Evolutionary conservation across 2,888 invertebrate species (phyloP).

Genomic region (Caenorhabditis sinica): DNA sequence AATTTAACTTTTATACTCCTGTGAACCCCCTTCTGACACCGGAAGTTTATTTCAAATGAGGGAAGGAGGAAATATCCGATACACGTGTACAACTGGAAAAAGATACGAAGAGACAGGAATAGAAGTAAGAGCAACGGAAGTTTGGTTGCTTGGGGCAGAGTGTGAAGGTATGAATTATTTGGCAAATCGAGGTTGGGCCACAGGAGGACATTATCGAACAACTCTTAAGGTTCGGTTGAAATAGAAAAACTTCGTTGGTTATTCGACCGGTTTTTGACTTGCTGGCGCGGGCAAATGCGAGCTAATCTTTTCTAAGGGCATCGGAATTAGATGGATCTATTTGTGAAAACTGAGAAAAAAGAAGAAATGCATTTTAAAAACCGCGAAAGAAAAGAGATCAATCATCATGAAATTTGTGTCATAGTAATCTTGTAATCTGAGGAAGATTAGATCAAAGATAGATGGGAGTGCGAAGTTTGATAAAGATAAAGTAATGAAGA

Average conservation of each 20-base stretch:
- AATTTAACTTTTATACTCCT: constrained; percentile 63
- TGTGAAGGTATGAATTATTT: constrained; percentile 56
- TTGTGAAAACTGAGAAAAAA: constrained; percentile 11
- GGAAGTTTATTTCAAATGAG: constrained; percentile 36
- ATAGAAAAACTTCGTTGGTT: constrained; percentile 46
- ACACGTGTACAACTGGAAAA: not conserved
- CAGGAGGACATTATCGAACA: constrained; percentile 22
- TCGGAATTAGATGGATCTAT: constrained; percentile 38
- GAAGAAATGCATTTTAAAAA: constrained; percentile 14
- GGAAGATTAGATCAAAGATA: no score
- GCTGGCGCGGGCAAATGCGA: constrained; percentile 18
- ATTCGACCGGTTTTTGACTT: constrained; percentile 55
- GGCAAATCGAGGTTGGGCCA: not conserved
- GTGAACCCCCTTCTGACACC: constrained; percentile 28
- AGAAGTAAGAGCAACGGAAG: constrained; percentile 47
- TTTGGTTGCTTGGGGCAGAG: constrained; percentile 32
- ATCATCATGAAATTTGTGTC: constrained; percentile 3
- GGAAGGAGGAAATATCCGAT: not conserved
- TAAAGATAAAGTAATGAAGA: no score
- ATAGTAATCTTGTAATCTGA: not conserved
- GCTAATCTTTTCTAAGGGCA: constrained; percentile 42
- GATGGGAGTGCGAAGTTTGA: no score
- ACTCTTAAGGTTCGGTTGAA: constrained; percentile 9
- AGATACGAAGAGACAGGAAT: constrained; percentile 20
- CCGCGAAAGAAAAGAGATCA: constrained; percentile 9